Conservation (phyloP, 1,140 invertebrate genomes). For the Aphidius ervi region DNA sequence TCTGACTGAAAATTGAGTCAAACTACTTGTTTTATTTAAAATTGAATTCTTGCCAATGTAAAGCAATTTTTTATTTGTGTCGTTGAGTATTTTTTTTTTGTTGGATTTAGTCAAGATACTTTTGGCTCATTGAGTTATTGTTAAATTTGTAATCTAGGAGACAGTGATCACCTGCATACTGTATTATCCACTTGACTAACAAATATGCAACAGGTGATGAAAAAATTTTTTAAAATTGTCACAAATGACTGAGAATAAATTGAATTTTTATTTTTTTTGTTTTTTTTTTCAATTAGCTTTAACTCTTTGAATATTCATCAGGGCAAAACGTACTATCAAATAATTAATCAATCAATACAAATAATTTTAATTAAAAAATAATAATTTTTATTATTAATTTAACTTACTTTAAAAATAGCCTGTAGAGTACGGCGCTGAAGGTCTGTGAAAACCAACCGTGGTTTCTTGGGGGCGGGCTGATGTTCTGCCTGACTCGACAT, state of each 20-base stretch:
- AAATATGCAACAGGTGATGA: constrained; percentile 22
- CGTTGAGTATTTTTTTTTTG: too few species aligned
- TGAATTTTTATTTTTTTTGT: not conserved
- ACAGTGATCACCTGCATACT: constrained; percentile 12
- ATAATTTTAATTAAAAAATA: not conserved
- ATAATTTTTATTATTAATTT: not conserved
- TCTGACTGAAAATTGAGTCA: too few species aligned
- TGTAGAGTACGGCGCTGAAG: constrained; percentile 99
- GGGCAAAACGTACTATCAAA: too few species aligned
- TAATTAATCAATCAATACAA: not conserved
- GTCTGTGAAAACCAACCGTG: constrained; percentile 99
- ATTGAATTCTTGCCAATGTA: too few species aligned
- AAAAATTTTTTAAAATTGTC: constrained; percentile 12
- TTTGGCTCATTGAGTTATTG: too few species aligned
- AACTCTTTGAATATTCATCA: too few species aligned
- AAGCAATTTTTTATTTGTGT: too few species aligned
- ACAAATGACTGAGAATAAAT: not conserved
- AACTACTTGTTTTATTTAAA: too few species aligned
- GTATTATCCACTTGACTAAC: constrained; percentile 18
- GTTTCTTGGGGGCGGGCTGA: constrained; percentile 93
- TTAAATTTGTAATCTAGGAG: not conserved
- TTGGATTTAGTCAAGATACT: too few species aligned
- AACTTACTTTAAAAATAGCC: constrained; percentile 93
- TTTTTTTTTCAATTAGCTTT: too few species aligned
- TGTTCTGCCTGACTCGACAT: constrained; percentile 71